Evolutionary conservation across 2,888 invertebrate genomes (phyloP).

Genomic region (Eristalis tenax): DNA sequence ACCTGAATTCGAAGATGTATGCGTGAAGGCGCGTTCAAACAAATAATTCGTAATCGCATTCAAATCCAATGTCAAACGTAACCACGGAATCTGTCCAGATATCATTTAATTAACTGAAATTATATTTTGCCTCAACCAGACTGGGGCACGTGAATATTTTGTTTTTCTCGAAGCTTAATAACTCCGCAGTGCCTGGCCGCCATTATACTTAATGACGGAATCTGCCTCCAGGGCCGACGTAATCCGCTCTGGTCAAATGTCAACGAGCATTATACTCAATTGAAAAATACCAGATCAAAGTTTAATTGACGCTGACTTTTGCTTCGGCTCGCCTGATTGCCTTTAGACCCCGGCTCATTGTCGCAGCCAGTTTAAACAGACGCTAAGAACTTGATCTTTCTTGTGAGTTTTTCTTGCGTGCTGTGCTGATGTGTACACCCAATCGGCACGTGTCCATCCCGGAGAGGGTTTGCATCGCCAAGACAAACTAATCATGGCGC

Average conservation of each 20-base stretch:
- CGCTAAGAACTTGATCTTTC: neutral
- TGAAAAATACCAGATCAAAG: constrained; percentile 58
- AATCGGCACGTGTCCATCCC: neutral
- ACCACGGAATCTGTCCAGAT: neutral
- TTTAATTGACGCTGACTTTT: constrained; percentile 62
- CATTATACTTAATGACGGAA: constrained; percentile 44
- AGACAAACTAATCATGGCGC: neutral
- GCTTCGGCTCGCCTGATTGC: constrained; percentile 28
- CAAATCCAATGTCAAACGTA: neutral
- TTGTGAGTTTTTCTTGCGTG: neutral
- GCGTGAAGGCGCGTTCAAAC: neutral
- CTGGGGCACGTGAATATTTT: neutral
- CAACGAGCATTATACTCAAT: constrained; percentile 29
- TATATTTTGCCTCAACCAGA: neutral
- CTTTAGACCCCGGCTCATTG: neutral
- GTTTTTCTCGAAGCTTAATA: neutral
- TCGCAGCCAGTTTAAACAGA: neutral
- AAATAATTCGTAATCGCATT: neutral
- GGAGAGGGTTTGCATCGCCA: neutral
- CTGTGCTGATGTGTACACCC: neutral
- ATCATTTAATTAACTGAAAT: neutral
- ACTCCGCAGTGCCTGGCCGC: constrained; percentile 46
- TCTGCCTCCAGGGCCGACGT: constrained; percentile 46
- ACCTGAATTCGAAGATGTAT: neutral
- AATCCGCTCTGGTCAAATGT: constrained; percentile 53